Evolutionary conservation across 2,797 vertebrate species (phyloP).

Genomic region (Choloepus didactylus): DNA sequence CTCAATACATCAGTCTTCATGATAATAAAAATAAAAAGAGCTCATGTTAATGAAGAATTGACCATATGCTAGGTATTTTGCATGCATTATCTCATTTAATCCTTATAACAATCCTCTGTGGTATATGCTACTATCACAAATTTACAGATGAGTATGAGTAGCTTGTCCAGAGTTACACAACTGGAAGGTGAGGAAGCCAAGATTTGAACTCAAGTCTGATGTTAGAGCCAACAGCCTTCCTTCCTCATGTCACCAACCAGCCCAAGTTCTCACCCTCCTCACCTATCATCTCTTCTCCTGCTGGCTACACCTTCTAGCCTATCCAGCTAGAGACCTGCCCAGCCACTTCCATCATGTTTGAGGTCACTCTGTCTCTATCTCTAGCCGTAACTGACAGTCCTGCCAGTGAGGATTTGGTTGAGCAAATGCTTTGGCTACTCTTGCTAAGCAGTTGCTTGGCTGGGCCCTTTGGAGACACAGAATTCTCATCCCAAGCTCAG

Average conservation of each 20-base stretch:
- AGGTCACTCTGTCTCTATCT: neutral
- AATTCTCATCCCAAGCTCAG: neutral
- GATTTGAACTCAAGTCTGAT: neutral
- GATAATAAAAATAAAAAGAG: neutral
- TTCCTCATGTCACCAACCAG: neutral
- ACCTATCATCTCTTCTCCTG: no score
- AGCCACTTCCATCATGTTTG: neutral
- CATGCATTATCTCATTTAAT: neutral
- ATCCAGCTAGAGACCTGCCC: neutral
- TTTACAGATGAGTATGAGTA: neutral
- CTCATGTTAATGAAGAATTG: neutral
- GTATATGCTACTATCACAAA: neutral
- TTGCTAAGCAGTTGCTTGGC: neutral
- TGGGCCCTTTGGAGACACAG: neutral
- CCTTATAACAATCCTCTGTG: neutral
- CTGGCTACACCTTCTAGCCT: neutral
- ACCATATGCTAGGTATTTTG: neutral
- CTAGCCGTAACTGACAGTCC: neutral
- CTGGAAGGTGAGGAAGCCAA: neutral
- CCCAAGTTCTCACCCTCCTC: neutral
- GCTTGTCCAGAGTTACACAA: neutral
- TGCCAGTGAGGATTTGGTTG: neutral
- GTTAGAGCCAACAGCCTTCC: neutral
- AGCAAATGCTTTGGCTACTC: neutral
- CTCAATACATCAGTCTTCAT: neutral